These are phyloP conservation scores for Scopus umbretta DNA, from an alignment of 2,113 vertebrate species.

Conservation along the genomic window DNA sequence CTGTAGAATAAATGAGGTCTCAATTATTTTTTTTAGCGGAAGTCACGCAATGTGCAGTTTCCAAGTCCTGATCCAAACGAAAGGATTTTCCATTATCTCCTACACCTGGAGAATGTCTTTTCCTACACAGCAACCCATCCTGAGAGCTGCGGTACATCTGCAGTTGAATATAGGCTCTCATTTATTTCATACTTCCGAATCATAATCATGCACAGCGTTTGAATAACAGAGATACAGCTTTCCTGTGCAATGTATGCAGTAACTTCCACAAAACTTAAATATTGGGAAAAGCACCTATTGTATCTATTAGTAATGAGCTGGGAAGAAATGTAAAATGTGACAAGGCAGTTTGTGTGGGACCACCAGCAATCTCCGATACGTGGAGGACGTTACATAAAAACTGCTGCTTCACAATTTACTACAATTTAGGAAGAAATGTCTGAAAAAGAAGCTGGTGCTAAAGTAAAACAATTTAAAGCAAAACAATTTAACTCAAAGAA, in stretches of 20 bases:
- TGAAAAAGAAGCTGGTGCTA: neutral
- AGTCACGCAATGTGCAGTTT: neutral
- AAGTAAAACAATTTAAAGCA: neutral
- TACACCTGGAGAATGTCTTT: neutral
- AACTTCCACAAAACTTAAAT: neutral
- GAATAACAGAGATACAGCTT: neutral
- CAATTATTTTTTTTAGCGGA: neutral
- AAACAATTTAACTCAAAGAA: neutral
- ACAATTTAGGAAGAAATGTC: neutral
- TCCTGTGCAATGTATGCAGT: neutral
- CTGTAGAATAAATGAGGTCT: neutral
- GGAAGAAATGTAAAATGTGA: neutral
- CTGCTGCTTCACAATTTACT: neutral
- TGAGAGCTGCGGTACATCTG: neutral
- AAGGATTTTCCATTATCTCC: neutral
- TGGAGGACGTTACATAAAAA: fast-evolving
- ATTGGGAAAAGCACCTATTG: neutral
- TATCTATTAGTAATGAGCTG: neutral
- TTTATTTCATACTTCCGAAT: neutral
- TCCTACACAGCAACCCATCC: neutral
- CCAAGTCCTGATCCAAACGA: neutral
- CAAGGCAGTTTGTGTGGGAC: neutral
- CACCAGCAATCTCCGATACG: neutral
- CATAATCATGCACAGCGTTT: neutral
- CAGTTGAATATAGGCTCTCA: neutral